Base-by-base conservation (phyloP, 1,140 invertebrate species). In the Lepidotrigona ventralis region DNA sequence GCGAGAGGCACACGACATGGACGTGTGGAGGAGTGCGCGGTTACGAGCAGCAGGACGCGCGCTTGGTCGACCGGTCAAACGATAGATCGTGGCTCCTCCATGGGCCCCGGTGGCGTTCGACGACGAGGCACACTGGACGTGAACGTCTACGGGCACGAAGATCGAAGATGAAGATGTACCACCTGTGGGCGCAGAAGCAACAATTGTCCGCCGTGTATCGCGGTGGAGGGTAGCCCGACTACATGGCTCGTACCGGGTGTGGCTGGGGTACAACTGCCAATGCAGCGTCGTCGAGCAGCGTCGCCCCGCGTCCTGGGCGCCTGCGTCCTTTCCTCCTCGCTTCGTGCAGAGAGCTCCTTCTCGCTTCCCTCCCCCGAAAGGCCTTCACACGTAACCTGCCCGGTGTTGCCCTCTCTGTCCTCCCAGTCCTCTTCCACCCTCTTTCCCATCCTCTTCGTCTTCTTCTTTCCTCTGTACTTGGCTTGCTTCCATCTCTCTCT, bases 161-260 rank as follows among this genome's bases (percentile, higher is more conserved):
- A 85, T 86, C 82, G 85, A 86, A 91, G 83, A 89, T 87, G 89
- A 89, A 91, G 90, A 90, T 91, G 91, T 93, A 93, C 93, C 93
- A 94, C 93, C 93, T 94, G 93, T 94, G 92, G 93, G 93, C 92
- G 92, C 92, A 93, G 93, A 94, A 93, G 93, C 93, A 94, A 94
- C 93, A 94, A 94, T 94, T 94, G 93, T 94, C 93, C 93, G 93
- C 93, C 90, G 93, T 93, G 91, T 93, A 89, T 89, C 88, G 93
- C 93, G 93, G 92, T 90, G 89, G 93, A 93, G 92, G 92, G 92
- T 91, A 92, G 90, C 92, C 91, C 92, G 93, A 94, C 93, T 94
- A 94, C 93, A 94, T 94, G 92, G 92, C 92, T 93, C 90, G 92
- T 94, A 90, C 91, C 92, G 93, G 93, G 93, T 94, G 93, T 94